A percentile compares a stretch with the other conserved stretches of the same genome.
Conservation (phyloP, 2,113 vertebrate species). For the Eptesicus fuscus region DNA sequence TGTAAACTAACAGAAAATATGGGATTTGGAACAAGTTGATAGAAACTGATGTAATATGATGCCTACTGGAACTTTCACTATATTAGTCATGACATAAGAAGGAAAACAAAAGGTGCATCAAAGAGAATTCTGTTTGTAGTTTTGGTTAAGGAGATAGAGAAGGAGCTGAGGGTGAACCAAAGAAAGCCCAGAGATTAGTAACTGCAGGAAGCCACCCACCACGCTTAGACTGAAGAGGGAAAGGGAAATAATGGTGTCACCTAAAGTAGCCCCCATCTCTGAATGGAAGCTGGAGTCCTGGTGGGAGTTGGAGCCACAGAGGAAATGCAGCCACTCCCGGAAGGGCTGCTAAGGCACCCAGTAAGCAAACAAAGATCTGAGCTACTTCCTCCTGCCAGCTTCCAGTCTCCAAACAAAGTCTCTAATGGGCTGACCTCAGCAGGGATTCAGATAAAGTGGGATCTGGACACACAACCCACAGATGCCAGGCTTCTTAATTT, state of each 20-base stretch:
- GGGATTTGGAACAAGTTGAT: not conserved
- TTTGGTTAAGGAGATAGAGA: not conserved
- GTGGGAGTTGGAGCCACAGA: not conserved
- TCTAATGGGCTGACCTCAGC: not conserved
- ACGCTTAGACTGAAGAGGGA: not conserved
- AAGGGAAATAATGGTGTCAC: not conserved
- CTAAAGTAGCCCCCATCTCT: not conserved
- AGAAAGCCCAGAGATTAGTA: not conserved
- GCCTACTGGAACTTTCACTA: not conserved
- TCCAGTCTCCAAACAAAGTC: not conserved
- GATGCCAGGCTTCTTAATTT: not conserved
- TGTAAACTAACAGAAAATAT: not conserved
- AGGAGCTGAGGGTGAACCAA: not conserved
- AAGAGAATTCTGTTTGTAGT: not conserved
- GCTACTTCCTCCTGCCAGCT: not conserved
- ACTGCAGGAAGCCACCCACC: accelerated
- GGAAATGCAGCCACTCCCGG: no score
- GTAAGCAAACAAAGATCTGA: not conserved
- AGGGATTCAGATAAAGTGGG: not conserved
- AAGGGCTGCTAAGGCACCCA: not conserved
- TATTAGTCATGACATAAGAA: not conserved
- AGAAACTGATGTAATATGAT: not conserved
- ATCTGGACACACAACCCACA: not conserved
- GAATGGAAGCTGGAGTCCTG: accelerated
- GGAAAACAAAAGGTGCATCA: not conserved